phyloP scores from a whole-genome alignment of 1,140 invertebrate genomes.

The Drosophila seguyi region DNA sequence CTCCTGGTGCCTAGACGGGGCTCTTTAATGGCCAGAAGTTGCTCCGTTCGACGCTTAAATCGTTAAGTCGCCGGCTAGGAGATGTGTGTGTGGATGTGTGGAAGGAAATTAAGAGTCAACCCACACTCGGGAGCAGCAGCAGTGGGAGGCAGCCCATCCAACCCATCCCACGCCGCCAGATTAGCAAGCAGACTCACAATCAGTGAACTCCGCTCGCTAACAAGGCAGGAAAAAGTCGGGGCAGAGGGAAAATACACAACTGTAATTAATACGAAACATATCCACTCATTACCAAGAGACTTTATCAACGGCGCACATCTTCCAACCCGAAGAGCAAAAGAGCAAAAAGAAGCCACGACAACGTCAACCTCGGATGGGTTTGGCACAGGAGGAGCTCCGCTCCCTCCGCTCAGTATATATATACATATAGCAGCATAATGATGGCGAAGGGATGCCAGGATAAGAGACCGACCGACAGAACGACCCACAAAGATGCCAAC shows the following conservation, averaged over 20 bases:
- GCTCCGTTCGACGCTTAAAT: slow-evolving; percentile 38
- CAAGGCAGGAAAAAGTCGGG: slow-evolving; percentile 33
- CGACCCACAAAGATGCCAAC: slow-evolving; percentile 55
- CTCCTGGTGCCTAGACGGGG: not conserved
- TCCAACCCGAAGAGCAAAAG: slow-evolving; percentile 49
- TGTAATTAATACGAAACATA: slow-evolving; percentile 76
- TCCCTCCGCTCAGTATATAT: not conserved
- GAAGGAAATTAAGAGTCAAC: slow-evolving; percentile 59
- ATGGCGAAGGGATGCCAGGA: slow-evolving; percentile 26
- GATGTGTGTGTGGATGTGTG: not conserved
- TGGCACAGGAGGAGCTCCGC: slow-evolving; percentile 4
- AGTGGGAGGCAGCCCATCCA: slow-evolving; percentile 8
- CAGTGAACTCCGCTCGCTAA: slow-evolving; percentile 49
- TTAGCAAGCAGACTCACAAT: slow-evolving; percentile 54
- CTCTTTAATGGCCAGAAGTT: slow-evolving; percentile 45
- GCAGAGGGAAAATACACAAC: slow-evolving; percentile 43
- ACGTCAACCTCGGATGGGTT: slow-evolving; percentile 37
- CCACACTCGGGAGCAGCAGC: slow-evolving; percentile 38
- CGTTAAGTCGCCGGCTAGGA: slow-evolving; percentile 3
- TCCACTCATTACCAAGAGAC: slow-evolving; percentile 68
- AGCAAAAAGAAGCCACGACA: slow-evolving; percentile 37
- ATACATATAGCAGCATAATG: slow-evolving; percentile 26
- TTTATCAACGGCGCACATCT: slow-evolving; percentile 65
- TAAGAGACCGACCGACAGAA: slow-evolving; percentile 21
- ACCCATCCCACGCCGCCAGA: slow-evolving; percentile 29